Base-by-base conservation (phyloP, 2,888 invertebrate species). In the Cephus sareptanus region DNA sequence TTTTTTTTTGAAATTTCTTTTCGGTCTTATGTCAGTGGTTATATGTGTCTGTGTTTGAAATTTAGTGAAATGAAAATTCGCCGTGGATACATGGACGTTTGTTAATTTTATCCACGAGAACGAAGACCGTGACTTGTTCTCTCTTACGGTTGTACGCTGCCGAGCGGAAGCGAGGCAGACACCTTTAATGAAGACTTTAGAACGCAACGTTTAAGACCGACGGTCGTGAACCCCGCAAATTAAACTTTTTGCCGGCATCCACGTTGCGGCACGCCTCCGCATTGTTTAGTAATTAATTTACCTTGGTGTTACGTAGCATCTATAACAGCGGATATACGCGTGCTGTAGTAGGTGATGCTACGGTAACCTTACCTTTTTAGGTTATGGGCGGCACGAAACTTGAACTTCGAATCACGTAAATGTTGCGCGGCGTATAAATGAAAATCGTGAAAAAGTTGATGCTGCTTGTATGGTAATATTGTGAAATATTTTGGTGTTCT, bases 251-350 rank as follows among this genome's bases (percentile, higher is more conserved):
- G 78, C 74, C 34, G 33, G 76, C 74, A 69, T 73, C 75, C 69
- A 15, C 68, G 76, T 74, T 73, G 23, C 56, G 23, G 56, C 75
- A 11, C 34, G 31, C 74, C 34, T 75, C 23, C 78, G 15, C n/a
- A 84, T 87, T 86, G 83, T 85, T 84, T 83, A 82, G 83, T 87
- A 87, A 88, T 87, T 87, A 87, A 87, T 87, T 87, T 87, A 85
- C 79, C 84, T 79, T 76, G 81, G 77, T 74, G 69, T 74, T 78
- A 69, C 70, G 69, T 35, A 34, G 69, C 77, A 74, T 37, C 69
- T 73, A 56, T 73, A 56, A 56, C 56, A 56, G 23, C 9, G 56
- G 23, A 23, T 56, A 56, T 9, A 23, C 9, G 23, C 23, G 56
- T 9, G 12, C 35, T 35, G 2, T 23, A 23, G 9, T 56, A 23